Percentiles rank a stretch among this genome's conserved stretches.
Evolutionary conservation across 2,113 vertebrate species (phyloP).

Genomic region (Barnardius zonarius): DNA sequence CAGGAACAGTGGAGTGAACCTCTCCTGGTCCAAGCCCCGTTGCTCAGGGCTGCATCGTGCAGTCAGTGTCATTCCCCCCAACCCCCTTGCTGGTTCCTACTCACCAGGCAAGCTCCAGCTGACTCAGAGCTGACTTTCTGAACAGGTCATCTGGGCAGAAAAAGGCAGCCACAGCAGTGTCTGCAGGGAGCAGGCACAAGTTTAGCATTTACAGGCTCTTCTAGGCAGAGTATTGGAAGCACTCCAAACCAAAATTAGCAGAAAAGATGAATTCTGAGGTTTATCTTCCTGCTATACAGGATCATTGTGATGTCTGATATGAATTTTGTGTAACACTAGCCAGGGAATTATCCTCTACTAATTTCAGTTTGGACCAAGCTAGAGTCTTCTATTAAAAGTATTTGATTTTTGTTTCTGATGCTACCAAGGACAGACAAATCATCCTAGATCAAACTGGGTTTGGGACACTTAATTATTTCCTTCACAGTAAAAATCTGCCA

Average conservation of each 20-base stretch:
- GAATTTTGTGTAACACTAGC: neutral
- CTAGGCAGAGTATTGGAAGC: neutral
- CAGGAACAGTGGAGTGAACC: neutral
- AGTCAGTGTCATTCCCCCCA: neutral
- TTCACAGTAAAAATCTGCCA: neutral
- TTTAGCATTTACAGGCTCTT: neutral
- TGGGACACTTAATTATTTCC: neutral
- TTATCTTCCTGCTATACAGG: neutral
- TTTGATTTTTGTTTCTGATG: neutral
- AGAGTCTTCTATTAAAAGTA: neutral
- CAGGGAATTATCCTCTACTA: neutral
- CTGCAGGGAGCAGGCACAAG: neutral
- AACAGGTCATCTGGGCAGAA: neutral
- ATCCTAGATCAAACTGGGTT: neutral
- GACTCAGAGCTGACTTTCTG: slow-evolving; percentile 18
- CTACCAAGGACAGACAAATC: neutral
- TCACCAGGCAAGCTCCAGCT: neutral
- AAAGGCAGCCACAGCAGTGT: neutral
- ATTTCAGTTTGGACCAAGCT: neutral
- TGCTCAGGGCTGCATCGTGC: neutral
- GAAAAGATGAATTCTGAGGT: neutral
- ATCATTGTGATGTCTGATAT: neutral
- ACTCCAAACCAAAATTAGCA: neutral
- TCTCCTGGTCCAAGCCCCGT: neutral
- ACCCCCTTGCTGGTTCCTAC: neutral